Conservation (phyloP, 2,113 vertebrate species). For the Tautogolabrus adspersus region DNA sequence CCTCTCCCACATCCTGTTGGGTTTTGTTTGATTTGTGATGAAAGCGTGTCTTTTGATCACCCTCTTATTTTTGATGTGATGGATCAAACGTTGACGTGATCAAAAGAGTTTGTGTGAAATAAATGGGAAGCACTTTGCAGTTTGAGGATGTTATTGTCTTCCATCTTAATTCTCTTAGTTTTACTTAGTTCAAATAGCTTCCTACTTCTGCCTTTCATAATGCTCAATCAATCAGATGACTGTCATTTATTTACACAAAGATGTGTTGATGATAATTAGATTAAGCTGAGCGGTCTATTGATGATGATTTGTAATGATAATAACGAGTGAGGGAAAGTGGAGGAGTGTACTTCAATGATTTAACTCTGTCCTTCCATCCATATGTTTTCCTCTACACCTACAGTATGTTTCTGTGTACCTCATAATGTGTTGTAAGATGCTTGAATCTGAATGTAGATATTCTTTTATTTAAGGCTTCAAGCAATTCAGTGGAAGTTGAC, state of each 20-base stretch:
- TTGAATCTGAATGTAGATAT: too few relatives aligned
- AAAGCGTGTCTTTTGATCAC: conserved; percentile 61
- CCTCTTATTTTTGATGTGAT: conserved; percentile 28
- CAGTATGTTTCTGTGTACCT: too few relatives aligned
- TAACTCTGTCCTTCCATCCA: background rate
- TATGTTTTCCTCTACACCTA: background rate
- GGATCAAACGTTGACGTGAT: conserved; percentile 66
- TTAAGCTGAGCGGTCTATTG: background rate
- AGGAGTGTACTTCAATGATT: background rate
- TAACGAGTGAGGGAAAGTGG: background rate
- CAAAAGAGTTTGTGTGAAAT: conserved; percentile 51
- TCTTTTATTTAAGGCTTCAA: too few relatives aligned
- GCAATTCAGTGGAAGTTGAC: too few relatives aligned
- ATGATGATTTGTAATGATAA: background rate
- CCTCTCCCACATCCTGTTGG: conserved; percentile 31
- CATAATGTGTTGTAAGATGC: too few relatives aligned
- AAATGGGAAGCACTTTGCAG: conserved; percentile 7
- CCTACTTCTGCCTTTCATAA: background rate
- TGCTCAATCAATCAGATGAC: background rate
- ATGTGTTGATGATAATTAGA: background rate
- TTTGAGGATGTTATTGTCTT: conserved; percentile 16
- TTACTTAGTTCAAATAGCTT: background rate
- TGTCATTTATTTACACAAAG: background rate
- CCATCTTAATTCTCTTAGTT: conserved; percentile 19
- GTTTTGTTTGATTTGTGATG: conserved; percentile 66